Conservation (phyloP, 1,140 invertebrate genomes). For the Campoletis sonorensis region DNA sequence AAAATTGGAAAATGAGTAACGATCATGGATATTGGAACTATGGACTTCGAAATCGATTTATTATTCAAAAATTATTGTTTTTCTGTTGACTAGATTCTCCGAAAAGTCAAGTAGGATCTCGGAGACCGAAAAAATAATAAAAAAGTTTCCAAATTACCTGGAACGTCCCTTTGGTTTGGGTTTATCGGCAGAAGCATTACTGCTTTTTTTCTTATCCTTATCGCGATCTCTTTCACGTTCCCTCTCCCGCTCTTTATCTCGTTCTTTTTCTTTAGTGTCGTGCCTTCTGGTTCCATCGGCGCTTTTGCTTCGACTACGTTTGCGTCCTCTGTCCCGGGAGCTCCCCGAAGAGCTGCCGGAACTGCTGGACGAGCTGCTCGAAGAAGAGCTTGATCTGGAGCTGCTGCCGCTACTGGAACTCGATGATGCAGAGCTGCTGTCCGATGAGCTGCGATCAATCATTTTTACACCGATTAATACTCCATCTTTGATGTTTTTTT, state of each 20-base stretch:
- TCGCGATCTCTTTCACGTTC: slow-evolving; percentile 73
- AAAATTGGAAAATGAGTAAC: too few relatives aligned
- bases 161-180: slow-evolving; percentile 77
- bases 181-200: slow-evolving; percentile 77
- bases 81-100: too few relatives aligned
- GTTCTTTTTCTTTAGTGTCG: slow-evolving; percentile 77
- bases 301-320: slow-evolving; percentile 75
- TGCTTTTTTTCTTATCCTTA: slow-evolving; percentile 77
- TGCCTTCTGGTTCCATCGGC: slow-evolving; percentile 73
- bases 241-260: slow-evolving; percentile 76
- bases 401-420: slow-evolving; percentile 78
- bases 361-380: slow-evolving; percentile 82
- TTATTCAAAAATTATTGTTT: too few relatives aligned
- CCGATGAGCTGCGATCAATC: slow-evolving; percentile 81
- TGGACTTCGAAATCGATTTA: too few relatives aligned
- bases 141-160: slow-evolving; percentile 67
- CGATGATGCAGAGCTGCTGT: slow-evolving; percentile 82
- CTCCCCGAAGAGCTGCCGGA: slow-evolving; percentile 81
- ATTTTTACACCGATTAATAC: background rate
- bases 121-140: too few relatives aligned
- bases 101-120: too few relatives aligned
- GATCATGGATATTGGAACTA: too few relatives aligned
- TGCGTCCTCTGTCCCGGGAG: slow-evolving; percentile 75
- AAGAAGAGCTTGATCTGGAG: slow-evolving; percentile 84
- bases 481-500: slow-evolving; percentile 4